Base-by-base conservation (phyloP, 2,797 vertebrate genomes). In the Melanotaenia trifasciata region DNA sequence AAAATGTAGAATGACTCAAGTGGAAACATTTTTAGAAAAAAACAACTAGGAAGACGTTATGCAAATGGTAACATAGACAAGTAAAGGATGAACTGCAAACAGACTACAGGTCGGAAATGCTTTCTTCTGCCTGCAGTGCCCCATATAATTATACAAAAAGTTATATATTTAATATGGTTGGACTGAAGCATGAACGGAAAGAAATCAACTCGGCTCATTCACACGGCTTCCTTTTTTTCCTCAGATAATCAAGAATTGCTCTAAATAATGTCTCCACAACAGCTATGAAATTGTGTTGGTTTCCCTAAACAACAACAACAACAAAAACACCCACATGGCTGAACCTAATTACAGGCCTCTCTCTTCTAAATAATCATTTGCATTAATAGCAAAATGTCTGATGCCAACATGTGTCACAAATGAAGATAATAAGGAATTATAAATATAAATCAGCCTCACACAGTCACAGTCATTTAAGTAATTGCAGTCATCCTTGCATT, bases 311-410 rank as follows among this genome's bases (percentile, higher is more conserved):
- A 59, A 73, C 65, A 18, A 38, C 38, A 40, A 40, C 38, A 40
- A 40, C n/a, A 40, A 40, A 57, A 70, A 81, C 30, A 78, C 20
- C 61, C 66, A 30, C 26, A 63, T 18, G 40, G 58, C 60, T 64
- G 56, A 87, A 88, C 69, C 61, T 75, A 86, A 85, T 89, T 78
- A 77, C 38, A 67, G 65, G 64, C 57, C 24, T 73, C 58, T 84
- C 53, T 67, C 35, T 84, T 79, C 58, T 68, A 43, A 56, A 35
- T 72, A 85, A 79, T 76, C 60, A 80, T 68, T 68, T 66, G 57
- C 70, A 72, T 72, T 78, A 69, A 66, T 35, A 63, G 58, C 64
- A 53, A 71, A 78, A 74, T 33, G 32, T 59, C 62, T 64, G 73
- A 76, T 45, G 57, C 50, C 64, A 72, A 74, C 79, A 69, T 47